phyloP scores from a whole-genome alignment of 2,888 invertebrate genomes.

The Andrena fulva region DNA sequence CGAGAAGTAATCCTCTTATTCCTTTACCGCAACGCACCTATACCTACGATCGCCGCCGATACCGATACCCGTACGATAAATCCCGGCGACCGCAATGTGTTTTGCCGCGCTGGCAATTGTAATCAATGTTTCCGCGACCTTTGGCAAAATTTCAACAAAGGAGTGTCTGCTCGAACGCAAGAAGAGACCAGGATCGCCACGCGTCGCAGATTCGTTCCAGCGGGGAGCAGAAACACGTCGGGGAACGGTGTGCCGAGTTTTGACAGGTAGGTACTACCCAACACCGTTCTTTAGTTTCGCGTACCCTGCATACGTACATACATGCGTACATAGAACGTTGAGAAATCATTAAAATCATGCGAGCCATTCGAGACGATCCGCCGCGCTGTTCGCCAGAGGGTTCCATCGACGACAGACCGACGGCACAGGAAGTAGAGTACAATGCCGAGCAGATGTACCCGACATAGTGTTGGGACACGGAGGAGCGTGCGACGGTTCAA shows the following conservation, averaged over 20 bases:
- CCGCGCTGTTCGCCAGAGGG: too few relatives aligned
- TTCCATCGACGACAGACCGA: too few relatives aligned
- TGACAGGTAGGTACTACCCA: conserved; percentile 30
- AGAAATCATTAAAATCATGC: neutral
- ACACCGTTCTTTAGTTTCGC: neutral
- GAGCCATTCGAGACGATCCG: too few relatives aligned
- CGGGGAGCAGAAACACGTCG: conserved; percentile 51
- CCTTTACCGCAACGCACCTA: too few relatives aligned
- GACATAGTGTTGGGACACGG: too few relatives aligned
- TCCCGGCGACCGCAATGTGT: conserved; percentile 9
- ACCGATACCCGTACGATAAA: too few relatives aligned
- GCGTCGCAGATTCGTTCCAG: conserved; percentile 52
- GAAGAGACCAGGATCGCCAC: conserved; percentile 31
- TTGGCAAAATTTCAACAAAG: conserved; percentile 70
- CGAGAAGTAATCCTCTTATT: conserved; percentile 42
- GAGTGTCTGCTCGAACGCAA: conserved; percentile 45
- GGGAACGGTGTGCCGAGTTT: neutral
- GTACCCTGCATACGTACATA: neutral
- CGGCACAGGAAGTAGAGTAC: too few relatives aligned
- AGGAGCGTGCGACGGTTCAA: conserved; percentile 1
- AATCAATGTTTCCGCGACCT: conserved; percentile 55
- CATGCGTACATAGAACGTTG: neutral
- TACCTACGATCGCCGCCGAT: too few relatives aligned
- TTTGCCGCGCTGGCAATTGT: conserved; percentile 18
- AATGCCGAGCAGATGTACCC: too few relatives aligned